A percentile compares a stretch with the other conserved stretches of the same genome.
Conservation (phyloP, 2,888 invertebrate genomes). For the Horisme vitalbata region DNA sequence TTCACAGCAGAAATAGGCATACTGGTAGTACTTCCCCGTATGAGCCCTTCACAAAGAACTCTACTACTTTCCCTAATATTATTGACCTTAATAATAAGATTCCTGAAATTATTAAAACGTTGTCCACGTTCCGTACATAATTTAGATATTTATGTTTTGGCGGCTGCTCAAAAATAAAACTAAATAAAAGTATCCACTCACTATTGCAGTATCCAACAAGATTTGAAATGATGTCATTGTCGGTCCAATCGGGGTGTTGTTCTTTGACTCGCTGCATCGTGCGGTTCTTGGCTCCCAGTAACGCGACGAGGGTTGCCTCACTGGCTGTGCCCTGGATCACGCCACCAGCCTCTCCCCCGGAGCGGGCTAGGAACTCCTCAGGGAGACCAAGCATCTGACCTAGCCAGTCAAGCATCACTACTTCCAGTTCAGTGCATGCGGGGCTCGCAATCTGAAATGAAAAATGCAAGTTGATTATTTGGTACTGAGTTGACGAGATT, state of each 20-base stretch:
- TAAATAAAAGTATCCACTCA: too few species aligned
- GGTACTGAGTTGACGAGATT: too few species aligned
- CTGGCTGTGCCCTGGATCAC: constrained; percentile 97
- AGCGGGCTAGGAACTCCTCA: constrained; percentile 90
- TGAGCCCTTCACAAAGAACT: too few species aligned
- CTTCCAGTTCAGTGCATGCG: constrained; percentile 97
- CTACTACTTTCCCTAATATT: too few species aligned
- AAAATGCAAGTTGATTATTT: background rate
- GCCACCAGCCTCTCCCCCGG: constrained; percentile 93
- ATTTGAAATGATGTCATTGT: constrained; percentile 88
- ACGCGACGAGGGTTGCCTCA: constrained; percentile 95
- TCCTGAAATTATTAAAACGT: too few species aligned
- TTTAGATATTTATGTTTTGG: too few species aligned
- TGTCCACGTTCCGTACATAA: too few species aligned
- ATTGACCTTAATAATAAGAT: too few species aligned
- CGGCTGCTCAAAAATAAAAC: too few species aligned
- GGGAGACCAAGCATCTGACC: constrained; percentile 96
- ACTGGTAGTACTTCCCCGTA: too few species aligned
- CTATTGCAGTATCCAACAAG: constrained; percentile 94
- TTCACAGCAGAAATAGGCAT: too few species aligned
- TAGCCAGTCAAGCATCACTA: constrained; percentile 97
- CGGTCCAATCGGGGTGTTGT: constrained; percentile 89
- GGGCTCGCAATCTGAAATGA: constrained; percentile 92
- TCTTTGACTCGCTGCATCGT: constrained; percentile 86
- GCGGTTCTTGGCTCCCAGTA: constrained; percentile 94